Evolutionary conservation across 1,140 invertebrate species (phyloP), one percentile per base, ranked within the genome.

Genomic region (Lordiphosa mommai): DNA sequence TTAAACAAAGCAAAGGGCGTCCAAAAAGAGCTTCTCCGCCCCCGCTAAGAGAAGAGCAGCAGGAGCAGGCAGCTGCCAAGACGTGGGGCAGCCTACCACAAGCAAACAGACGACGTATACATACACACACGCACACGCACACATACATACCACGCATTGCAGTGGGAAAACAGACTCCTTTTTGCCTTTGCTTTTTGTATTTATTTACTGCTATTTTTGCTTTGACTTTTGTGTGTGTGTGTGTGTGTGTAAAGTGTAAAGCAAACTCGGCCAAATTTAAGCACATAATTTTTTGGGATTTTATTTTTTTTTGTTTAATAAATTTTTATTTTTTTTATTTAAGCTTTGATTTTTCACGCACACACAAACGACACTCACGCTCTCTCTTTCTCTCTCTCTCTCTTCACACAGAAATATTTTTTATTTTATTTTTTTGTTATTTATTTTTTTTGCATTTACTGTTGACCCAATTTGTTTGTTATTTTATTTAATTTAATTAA

Each of bases 331-430:
- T 66, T 20, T 14, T 33, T 27, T 37, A 44, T 47, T 27, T 33
- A 12, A 43, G 32, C 43, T 61, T 55, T 55, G 44, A 55, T 58
- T 67, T 67, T 67, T 4, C 51, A 41, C 36, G 36, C 10, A 36
- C 49, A 40, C 43, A 33, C 38, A 44, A 46, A 38, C 27, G 40
- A 20, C 29, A 30, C 52, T 53, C 72, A 30, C 52, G 57, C 72
- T 69, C 77, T 76, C 60, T 67, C 56, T 66, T 67, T 56, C n/a
- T n/a, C n/a, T n/a, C n/a, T 27, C 52, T 53, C 72, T 69, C 77
- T 76, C 60, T 67, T 56, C 61, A 73, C 61, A 58, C 69, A 61
- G 77, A 48, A 76, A 71, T 60, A 66, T 67, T 76, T 73, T 72
- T 61, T 57, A 51, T 46, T 13, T 17, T 40, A 0, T 40, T 8